These are phyloP conservation scores for Urechis unicinctus DNA, from an alignment of 2,888 invertebrate species.

Conservation along the genomic window DNA sequence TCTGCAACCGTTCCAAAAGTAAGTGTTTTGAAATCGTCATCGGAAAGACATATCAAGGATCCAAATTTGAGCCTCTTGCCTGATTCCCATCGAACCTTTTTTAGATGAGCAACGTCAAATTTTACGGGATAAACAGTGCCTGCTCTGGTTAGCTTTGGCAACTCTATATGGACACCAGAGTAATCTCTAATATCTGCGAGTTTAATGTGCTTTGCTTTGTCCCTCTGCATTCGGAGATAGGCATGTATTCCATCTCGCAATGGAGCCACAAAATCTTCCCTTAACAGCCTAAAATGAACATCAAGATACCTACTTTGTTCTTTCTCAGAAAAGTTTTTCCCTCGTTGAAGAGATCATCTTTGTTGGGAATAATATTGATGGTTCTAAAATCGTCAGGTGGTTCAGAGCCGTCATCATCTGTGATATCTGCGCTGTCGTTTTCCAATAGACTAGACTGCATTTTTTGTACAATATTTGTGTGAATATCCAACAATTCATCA, in stretches of 20 bases:
- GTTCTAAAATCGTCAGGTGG: too few relatives aligned
- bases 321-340: slow-evolving; percentile 54
- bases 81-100: slow-evolving; percentile 41
- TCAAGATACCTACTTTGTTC: slow-evolving; percentile 66
- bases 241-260: slow-evolving; percentile 60
- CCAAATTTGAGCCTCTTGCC: slow-evolving; percentile 64
- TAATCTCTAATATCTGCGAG: too few relatives aligned
- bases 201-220: too few relatives aligned
- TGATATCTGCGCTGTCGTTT: too few relatives aligned
- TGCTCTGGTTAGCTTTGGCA: too few relatives aligned
- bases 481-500: too few relatives aligned
- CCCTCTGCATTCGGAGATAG: not conserved
- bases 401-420: too few relatives aligned
- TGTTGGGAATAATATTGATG: too few relatives aligned
- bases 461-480: too few relatives aligned
- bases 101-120: slow-evolving; percentile 12
- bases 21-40: slow-evolving; percentile 62
- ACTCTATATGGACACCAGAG: too few relatives aligned
- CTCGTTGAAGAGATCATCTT: too few relatives aligned
- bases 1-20: slow-evolving; percentile 65
- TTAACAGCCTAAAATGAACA: slow-evolving; percentile 67
- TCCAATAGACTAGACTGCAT: too few relatives aligned
- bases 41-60: slow-evolving; percentile 65
- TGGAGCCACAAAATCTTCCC: slow-evolving; percentile 72
- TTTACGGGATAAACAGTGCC: slow-evolving; percentile 19